phyloP scores from a whole-genome alignment of 2,797 vertebrate genomes.

The Spheniscus humboldti region DNA sequence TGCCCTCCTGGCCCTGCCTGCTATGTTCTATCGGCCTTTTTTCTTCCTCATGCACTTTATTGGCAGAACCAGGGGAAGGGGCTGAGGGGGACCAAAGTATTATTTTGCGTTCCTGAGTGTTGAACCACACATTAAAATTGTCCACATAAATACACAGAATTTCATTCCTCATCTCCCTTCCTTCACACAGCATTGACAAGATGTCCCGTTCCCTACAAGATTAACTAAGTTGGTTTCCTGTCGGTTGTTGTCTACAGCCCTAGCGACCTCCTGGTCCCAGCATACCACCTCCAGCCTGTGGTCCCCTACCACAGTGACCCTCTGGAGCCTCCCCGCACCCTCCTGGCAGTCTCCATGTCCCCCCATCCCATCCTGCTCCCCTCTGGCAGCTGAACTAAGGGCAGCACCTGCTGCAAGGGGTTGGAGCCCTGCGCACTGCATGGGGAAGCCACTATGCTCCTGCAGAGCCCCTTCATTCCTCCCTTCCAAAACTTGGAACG shows the following conservation, averaged over 20 bases:
- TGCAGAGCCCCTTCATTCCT: not conserved
- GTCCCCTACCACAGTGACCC: too few species aligned
- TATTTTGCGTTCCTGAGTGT: not conserved
- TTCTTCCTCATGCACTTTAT: not conserved
- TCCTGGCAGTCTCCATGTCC: not conserved
- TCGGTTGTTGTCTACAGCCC: not conserved
- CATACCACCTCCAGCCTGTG: not conserved
- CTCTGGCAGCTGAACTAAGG: not conserved
- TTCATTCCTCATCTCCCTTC: not conserved
- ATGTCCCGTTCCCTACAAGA: not conserved
- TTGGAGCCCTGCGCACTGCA: fast-evolving
- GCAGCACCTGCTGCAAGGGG: not conserved
- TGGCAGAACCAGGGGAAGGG: not conserved
- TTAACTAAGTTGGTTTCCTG: not conserved
- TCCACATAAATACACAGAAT: not conserved
- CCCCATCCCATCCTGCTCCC: not conserved
- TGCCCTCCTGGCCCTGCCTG: not conserved
- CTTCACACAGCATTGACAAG: not conserved
- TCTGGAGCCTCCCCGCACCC: not conserved
- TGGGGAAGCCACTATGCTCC: not conserved
- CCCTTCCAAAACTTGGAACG: not conserved
- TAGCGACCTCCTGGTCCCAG: not conserved
- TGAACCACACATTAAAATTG: not conserved
- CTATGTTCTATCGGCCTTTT: too few species aligned
- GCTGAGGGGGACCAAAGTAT: not conserved